These are phyloP conservation scores for Campoletis sonorensis DNA, from an alignment of 1,140 invertebrate genomes.

Conservation along the genomic window DNA sequence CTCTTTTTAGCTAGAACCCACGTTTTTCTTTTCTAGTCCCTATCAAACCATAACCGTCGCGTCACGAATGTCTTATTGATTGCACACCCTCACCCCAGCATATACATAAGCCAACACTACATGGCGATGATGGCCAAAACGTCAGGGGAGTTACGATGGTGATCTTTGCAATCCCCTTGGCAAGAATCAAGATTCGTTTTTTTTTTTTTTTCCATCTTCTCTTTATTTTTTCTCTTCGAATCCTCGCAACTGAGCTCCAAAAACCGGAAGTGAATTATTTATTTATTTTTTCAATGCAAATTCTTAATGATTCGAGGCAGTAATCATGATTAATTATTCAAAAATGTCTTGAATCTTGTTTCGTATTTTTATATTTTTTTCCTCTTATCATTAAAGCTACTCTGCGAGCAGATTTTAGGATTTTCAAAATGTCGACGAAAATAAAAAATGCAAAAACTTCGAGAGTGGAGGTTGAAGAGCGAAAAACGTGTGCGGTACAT, in stretches of 20 bases:
- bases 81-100: constrained; percentile 66
- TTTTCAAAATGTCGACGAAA: too few relatives aligned
- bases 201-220: constrained; percentile 15
- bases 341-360: too few relatives aligned
- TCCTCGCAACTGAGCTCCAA: not conserved
- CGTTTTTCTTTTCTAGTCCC: constrained; percentile 64
- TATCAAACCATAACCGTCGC: constrained; percentile 73
- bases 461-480: too few relatives aligned
- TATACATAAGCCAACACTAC: constrained; percentile 47
- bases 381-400: too few relatives aligned
- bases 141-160: constrained; percentile 48
- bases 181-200: not conserved
- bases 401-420: too few relatives aligned
- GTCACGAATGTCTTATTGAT: constrained; percentile 78
- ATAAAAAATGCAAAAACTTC: too few relatives aligned
- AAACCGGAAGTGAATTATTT: not conserved
- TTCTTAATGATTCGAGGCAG: not conserved
- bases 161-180: constrained; percentile 16
- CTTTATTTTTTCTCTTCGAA: not conserved
- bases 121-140: constrained; percentile 43
- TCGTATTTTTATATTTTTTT: too few relatives aligned
- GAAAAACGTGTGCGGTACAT: too few relatives aligned
- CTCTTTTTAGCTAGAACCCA: constrained; percentile 32
- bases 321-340: too few relatives aligned
- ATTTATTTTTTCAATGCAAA: not conserved